phyloP scores from a whole-genome alignment of 37 sponge, comb jelly and placozoan genomes.

The Spongia lamella region DNA sequence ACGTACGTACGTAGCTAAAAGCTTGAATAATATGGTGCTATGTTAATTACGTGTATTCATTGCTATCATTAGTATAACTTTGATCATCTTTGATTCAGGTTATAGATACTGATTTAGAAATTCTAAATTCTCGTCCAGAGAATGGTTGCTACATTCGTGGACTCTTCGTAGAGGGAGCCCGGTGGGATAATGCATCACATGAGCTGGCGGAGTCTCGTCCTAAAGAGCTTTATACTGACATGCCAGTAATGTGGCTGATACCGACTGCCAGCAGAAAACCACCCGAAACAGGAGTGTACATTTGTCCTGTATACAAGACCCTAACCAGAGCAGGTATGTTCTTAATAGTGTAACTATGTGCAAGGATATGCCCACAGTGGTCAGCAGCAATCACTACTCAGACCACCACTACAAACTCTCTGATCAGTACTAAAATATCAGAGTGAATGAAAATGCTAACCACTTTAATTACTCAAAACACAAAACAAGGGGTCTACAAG shows the following conservation, averaged over 20 bases:
- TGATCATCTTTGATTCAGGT: conserved; percentile 32
- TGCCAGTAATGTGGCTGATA: conserved; percentile 90
- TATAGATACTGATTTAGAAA: conserved; percentile 30
- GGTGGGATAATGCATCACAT: conserved; percentile 67
- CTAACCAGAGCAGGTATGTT: conserved; percentile 89
- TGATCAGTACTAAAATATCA: too few species aligned
- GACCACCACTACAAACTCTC: too few species aligned
- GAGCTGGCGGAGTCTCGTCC: conserved; percentile 88
- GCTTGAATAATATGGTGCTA: too few species aligned
- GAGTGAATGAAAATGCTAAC: too few species aligned
- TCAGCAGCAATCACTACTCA: too few species aligned
- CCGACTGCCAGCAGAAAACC: conserved; percentile 81
- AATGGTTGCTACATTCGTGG: conserved; percentile 95
- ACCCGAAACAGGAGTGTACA: conserved; percentile 80
- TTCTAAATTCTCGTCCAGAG: conserved; percentile 77
- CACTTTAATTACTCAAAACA: too few species aligned
- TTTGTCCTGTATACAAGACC: conserved; percentile 98
- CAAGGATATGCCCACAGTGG: too few species aligned
- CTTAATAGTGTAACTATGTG: too few species aligned
- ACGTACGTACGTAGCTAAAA: not conserved
- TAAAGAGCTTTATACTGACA: conserved; percentile 93
- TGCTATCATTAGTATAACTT: not conserved
- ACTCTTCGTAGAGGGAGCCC: conserved; percentile 90
- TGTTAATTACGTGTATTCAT: too few species aligned
- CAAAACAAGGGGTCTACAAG: too few species aligned